phyloP scores from a whole-genome alignment of 2,797 vertebrate genomes.

The Brotula barbata region DNA sequence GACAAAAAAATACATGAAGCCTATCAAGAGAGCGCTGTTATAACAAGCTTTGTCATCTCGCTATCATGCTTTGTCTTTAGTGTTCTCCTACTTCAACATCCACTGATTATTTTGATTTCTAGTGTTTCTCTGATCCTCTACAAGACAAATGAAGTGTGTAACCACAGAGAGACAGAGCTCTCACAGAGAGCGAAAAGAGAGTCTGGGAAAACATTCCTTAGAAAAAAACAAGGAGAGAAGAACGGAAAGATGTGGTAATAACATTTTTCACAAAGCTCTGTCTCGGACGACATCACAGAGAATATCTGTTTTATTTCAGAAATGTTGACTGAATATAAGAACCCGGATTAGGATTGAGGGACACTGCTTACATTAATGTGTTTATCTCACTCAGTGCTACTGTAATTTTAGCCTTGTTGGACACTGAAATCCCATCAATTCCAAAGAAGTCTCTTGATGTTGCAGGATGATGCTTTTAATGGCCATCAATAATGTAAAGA shows the following conservation, averaged over 20 bases:
- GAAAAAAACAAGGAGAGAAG: constrained; percentile 53
- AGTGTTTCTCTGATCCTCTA: constrained; percentile 72
- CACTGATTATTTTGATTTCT: constrained; percentile 77
- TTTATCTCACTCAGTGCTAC: constrained; percentile 20
- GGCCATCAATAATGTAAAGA: constrained; percentile 61
- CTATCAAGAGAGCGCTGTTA: constrained; percentile 19
- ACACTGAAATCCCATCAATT: constrained; percentile 57
- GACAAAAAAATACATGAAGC: constrained; percentile 7
- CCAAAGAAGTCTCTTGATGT: background rate
- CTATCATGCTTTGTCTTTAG: constrained; percentile 64
- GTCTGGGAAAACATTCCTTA: constrained; percentile 77
- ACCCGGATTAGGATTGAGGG: constrained; percentile 12
- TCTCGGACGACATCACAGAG: constrained; percentile 20
- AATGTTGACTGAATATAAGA: background rate
- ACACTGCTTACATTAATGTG: background rate
- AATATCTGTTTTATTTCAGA: background rate
- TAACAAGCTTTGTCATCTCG: constrained; percentile 64
- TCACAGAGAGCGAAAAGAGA: constrained; percentile 69
- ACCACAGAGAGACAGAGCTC: constrained; percentile 74
- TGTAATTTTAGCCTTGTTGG: constrained; percentile 20
- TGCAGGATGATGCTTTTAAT: constrained; percentile 23
- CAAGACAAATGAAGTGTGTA: constrained; percentile 79
- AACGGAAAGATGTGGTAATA: constrained; percentile 51
- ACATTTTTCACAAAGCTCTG: constrained; percentile 32
- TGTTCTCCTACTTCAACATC: constrained; percentile 57